These are phyloP conservation scores for Cottoperca gobio DNA, from an alignment of 2,797 vertebrate genomes.

Conservation along the genomic window DNA sequence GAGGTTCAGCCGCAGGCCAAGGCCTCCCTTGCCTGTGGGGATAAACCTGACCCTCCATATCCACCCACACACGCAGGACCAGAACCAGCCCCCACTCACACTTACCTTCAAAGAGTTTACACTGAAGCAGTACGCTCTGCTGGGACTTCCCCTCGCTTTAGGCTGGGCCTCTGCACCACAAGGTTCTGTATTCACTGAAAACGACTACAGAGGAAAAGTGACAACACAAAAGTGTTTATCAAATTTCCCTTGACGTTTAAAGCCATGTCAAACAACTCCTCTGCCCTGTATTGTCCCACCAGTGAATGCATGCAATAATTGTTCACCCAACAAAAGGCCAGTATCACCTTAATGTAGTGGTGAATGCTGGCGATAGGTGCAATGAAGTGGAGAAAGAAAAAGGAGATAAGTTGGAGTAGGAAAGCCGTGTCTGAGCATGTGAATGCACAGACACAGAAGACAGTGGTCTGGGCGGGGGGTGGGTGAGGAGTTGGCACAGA, in stretches of 20 bases:
- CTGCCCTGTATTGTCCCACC: background rate
- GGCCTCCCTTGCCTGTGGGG: slow-evolving; percentile 76
- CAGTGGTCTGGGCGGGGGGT: slow-evolving; percentile 62
- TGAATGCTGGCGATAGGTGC: slow-evolving; percentile 9
- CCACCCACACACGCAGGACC: slow-evolving; percentile 42
- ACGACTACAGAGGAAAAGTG: slow-evolving; percentile 42
- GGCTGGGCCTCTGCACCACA: slow-evolving; percentile 46
- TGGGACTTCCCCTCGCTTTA: slow-evolving; percentile 62
- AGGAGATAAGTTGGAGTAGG: slow-evolving; percentile 6
- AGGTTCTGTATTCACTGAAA: slow-evolving; percentile 29
- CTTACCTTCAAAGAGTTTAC: slow-evolving; percentile 63
- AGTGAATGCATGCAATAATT: background rate
- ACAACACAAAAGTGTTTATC: slow-evolving; percentile 21
- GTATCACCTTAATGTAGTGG: slow-evolving; percentile 11
- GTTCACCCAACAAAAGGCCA: slow-evolving; percentile 8
- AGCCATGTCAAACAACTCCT: background rate
- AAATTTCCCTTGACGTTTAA: slow-evolving; percentile 26
- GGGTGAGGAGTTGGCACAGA: slow-evolving; percentile 75
- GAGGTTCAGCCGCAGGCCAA: slow-evolving; percentile 83
- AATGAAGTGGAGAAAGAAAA: slow-evolving; percentile 26
- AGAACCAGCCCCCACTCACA: slow-evolving; percentile 47
- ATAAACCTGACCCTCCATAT: slow-evolving; percentile 71
- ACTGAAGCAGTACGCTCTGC: slow-evolving; percentile 47
- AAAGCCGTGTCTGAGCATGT: slow-evolving; percentile 45
- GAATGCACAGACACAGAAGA: slow-evolving; percentile 56